Evolutionary conservation across 2,888 invertebrate species (phyloP), one percentile per base, ranked within the genome.

Genomic region (Craniophora ligustri): DNA sequence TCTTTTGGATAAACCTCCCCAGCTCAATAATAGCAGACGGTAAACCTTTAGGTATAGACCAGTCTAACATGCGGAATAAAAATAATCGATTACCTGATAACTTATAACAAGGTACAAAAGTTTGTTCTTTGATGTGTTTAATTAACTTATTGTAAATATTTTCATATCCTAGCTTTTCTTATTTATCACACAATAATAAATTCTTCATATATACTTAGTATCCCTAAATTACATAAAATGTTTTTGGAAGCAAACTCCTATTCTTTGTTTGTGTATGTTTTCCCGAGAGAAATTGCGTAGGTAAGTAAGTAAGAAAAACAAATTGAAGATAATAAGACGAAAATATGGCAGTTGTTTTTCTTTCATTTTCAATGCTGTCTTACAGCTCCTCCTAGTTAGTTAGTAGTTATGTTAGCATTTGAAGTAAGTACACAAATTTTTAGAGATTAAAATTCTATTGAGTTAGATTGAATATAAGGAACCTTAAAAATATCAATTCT

Each of bases 301-400:
- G 65, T 69, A 50, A 51, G 65, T 69, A 50, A 51, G 63, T 39
- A 57, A 59, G 59, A 63, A 63, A 65, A 46, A 72, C 62, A 76
- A 80, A 82, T 79, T 78, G 75, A 72, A 78, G 68, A 68, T 78
- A 78, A 79, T 78, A 75, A 77, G 71, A 76, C 59, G 48, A 70
- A 76, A 67, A 58, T 46, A 75, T 77, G 65, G 63, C 59, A 64
- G 71, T 68, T 76, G 60, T 71, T 70, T 67, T 72, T 69, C 67
- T 67, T 70, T 58, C 54, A 62, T 71, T 68, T 69, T 58, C 46
- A 62, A 73, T 65, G 62, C 44, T 51, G n/a, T n/a, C n/a, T 60
- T 58, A 21, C 31, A 38, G 35, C 30, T 11, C n/a, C 42, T 31
- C 32, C 30, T 61, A 44, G 41, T 42, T 63, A n/a, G 50, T 38